Evolutionary conservation across 2,888 invertebrate species (phyloP).

Genomic region (Hypsopygia costalis): DNA sequence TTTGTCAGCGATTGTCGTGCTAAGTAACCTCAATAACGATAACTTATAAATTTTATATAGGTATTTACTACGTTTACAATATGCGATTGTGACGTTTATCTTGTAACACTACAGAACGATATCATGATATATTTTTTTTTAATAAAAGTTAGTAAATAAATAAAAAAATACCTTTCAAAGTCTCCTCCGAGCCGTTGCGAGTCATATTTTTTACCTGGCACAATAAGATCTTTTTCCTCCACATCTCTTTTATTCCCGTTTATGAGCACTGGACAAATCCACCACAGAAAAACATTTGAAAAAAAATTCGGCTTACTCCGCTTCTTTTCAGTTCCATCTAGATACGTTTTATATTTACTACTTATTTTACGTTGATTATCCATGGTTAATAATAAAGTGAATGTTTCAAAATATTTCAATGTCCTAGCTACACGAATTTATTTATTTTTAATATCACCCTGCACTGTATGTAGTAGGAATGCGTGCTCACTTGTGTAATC

Average conservation of each 20-base stretch:
- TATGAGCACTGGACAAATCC: conserved; percentile 69
- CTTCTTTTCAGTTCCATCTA: conserved; percentile 27
- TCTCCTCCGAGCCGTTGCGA: conserved; percentile 81
- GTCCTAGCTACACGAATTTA: not conserved
- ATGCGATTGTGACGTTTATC: too few relatives aligned
- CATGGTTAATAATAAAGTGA: conserved; percentile 14
- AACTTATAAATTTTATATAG: too few relatives aligned
- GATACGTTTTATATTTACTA: conserved; percentile 15
- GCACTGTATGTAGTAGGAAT: too few relatives aligned
- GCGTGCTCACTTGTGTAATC: conserved; percentile 1
- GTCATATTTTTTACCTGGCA: conserved; percentile 80
- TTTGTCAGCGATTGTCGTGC: too few relatives aligned
- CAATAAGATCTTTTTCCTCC: conserved; percentile 83
- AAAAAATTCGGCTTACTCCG: conserved; percentile 54
- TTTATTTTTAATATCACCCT: not conserved
- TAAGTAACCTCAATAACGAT: too few relatives aligned
- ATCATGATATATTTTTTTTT: too few relatives aligned
- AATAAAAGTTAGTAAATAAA: too few relatives aligned
- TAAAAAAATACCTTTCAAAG: conserved; percentile 78
- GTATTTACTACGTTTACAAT: too few relatives aligned
- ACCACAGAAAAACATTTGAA: conserved; percentile 64
- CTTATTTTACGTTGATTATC: conserved; percentile 5
- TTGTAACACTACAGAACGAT: too few relatives aligned
- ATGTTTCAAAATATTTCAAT: not conserved
- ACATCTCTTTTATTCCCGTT: conserved; percentile 81